phyloP scores from a whole-genome alignment of 2,888 invertebrate species.

The Aricia artaxerxes region DNA sequence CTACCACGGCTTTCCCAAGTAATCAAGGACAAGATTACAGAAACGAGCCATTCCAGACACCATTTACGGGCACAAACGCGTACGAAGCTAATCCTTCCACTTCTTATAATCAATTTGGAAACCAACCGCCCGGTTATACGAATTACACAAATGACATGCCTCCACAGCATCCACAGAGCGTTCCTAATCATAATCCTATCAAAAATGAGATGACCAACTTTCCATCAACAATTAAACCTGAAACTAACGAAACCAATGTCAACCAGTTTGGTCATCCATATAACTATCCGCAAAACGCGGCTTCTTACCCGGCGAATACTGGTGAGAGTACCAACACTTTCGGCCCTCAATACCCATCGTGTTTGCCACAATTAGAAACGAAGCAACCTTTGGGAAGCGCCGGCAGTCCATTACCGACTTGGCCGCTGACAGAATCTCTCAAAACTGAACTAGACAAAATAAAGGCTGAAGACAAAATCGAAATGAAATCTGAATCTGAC shows the following conservation, averaged over 20 bases:
- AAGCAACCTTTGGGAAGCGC: conserved; percentile 68
- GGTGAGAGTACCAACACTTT: conserved; percentile 54
- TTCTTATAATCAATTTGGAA: conserved; percentile 63
- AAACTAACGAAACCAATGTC: conserved; percentile 50
- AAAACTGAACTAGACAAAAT: conserved; percentile 71
- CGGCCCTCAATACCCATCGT: conserved; percentile 58
- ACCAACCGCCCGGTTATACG: conserved; percentile 56
- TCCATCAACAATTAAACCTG: conserved; percentile 54
- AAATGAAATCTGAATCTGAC: conserved; percentile 76
- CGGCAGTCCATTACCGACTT: conserved; percentile 65
- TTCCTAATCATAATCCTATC: conserved; percentile 46
- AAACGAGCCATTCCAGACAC: conserved; percentile 59
- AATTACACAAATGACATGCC: conserved; percentile 58
- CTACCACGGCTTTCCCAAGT: conserved; percentile 46
- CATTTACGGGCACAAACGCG: conserved; percentile 51
- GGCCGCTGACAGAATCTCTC: conserved; percentile 67
- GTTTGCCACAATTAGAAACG: conserved; percentile 61
- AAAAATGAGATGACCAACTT: conserved; percentile 54
- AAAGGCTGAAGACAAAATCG: conserved; percentile 70
- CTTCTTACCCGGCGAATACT: conserved; percentile 54
- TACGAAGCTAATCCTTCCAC: conserved; percentile 54
- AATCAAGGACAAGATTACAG: conserved; percentile 51
- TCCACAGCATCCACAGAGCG: conserved; percentile 47
- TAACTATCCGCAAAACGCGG: conserved; percentile 56
- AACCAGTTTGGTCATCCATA: conserved; percentile 54